These are phyloP conservation scores for Onychorhynchus coronatus DNA, from an alignment of 2,113 vertebrate genomes.

Conservation along the genomic window DNA sequence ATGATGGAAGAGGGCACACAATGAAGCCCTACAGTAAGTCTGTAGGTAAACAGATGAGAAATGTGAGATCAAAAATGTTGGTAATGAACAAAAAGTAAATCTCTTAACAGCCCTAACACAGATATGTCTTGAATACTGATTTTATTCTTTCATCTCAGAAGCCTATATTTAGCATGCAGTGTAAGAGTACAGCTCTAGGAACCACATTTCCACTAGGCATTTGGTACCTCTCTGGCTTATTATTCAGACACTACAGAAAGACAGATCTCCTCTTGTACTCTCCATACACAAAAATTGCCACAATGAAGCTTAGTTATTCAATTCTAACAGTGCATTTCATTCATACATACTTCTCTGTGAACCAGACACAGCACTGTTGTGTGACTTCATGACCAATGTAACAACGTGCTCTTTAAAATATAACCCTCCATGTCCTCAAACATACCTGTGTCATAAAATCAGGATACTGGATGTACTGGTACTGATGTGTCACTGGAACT, in stretches of 20 bases:
- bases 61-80: background rate
- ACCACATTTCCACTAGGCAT: background rate
- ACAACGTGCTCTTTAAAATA: background rate
- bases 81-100: background rate
- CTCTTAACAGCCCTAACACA: background rate
- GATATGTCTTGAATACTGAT: background rate
- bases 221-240: background rate
- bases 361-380: background rate
- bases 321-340: background rate
- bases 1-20: background rate
- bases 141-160: conserved; percentile 18
- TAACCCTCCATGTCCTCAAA: background rate
- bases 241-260: conserved; percentile 37
- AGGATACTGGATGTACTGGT: background rate
- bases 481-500: background rate
- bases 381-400: background rate
- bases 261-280: conserved; percentile 8
- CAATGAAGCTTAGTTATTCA: background rate
- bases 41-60: conserved; percentile 14
- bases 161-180: background rate
- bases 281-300: background rate
- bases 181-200: background rate
- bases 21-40: background rate
- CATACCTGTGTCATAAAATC: background rate
- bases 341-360: background rate